Evolutionary conservation across 2,888 invertebrate species (phyloP).

Genomic region (Pantelozetes paolii): DNA sequence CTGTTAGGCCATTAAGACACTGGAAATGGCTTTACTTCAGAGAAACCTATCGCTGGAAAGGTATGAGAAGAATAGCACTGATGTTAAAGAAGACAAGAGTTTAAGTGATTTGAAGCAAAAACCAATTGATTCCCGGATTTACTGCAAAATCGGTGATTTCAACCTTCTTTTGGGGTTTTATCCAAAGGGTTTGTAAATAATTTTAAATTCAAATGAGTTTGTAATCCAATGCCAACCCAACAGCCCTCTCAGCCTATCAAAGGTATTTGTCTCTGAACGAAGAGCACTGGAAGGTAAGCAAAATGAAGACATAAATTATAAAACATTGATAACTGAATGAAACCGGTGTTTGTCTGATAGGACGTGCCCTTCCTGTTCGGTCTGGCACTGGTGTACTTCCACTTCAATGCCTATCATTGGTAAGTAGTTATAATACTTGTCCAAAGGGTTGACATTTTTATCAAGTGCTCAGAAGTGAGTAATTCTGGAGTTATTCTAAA

Average conservation of each 20-base stretch:
- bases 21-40: slow-evolving; percentile 36
- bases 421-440: slow-evolving; percentile 59
- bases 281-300: slow-evolving; percentile 69
- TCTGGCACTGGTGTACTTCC: slow-evolving; percentile 89
- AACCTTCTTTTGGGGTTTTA: slow-evolving; percentile 88
- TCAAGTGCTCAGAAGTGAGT: not conserved
- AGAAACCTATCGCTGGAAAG: slow-evolving; percentile 32
- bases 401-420: slow-evolving; percentile 93
- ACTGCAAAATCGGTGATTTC: slow-evolving; percentile 91
- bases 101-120: slow-evolving; percentile 24
- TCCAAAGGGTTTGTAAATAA: slow-evolving; percentile 70
- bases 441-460: not conserved
- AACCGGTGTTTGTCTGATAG: slow-evolving; percentile 49
- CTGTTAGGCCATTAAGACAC: slow-evolving; percentile 34
- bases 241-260: slow-evolving; percentile 96
- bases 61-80: slow-evolving; percentile 17
- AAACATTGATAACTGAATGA: not conserved
- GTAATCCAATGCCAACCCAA: too few species aligned
- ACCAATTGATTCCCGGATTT: slow-evolving; percentile 79
- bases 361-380: slow-evolving; percentile 90
- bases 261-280: slow-evolving; percentile 70
- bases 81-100: slow-evolving; percentile 27
- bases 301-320: not conserved
- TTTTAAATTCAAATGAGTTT: too few species aligned
- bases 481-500: not conserved